Base-by-base conservation (phyloP, 2,888 invertebrate genomes). In the Siphlonurus alternatus region DNA sequence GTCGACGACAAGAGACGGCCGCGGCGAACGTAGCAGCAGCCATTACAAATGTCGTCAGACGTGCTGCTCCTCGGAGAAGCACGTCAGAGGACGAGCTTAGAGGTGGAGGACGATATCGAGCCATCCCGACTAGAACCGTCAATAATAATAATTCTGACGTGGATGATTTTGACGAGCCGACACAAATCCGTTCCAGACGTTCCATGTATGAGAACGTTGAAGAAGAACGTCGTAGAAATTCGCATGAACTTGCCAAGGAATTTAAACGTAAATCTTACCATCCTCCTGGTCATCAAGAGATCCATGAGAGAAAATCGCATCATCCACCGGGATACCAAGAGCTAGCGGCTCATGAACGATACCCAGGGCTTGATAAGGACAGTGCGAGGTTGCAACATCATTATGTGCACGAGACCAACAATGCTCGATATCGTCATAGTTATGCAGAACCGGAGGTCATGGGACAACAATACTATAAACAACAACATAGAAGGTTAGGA, bases 401-500 rank as follows among this genome's bases (percentile, higher is more conserved):
- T 10, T 61, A 63, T 54, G 66, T 64, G 23, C 60, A 60, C 61
- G 2, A 65, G 25, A 23, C 53, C 38, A 53, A 64, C 25, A 3
- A 69, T 38, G 69, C 69, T n/a, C 66, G 72, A 23, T 72, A 71
- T 66, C 78, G 85, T 63, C 85, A 85, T 71, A 85, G 84, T 71
- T 85, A 84, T 70, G 85, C 83, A n/a, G 85, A 85, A 69, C 83
- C 84, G 20, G 67, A 65, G 59, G 56, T 64, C 53, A 53, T 61
- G 23, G 38, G 38, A 38, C 38, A 38, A 38, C 38, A 38, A 38
- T 38, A 10, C 15, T 38, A 38, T 38, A 38, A 38, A 15, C 38
- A 38, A 38, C 38, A 38, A 15, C 38, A 38, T 38, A 38, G 38
- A 38, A 38, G 38, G 15, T 38, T 38, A 15, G 38, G 38, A 38